Base-by-base conservation (phyloP, 2,888 invertebrate genomes). In the Nasonia oneida region DNA sequence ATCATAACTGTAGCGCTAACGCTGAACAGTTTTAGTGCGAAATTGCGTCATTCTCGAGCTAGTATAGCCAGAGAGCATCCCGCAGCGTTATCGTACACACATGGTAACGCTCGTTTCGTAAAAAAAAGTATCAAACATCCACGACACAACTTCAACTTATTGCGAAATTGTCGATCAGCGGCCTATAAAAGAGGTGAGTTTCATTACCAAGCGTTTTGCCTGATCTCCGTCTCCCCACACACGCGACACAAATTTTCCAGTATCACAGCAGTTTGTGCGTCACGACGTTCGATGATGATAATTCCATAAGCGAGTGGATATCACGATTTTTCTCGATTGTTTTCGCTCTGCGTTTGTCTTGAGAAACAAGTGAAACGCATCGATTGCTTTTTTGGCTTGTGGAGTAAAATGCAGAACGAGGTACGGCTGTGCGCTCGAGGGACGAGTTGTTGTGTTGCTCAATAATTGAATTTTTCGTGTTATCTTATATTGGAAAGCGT, bases 21-120 rank as follows among this genome's bases (percentile, higher is more conserved):
- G 33, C 61, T 81, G 67, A 82, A 42, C n/a, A 75, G 37, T 80
- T 80, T 83, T 14, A 67, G 50, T 18, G 29, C 39, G 42, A 53
- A 71, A 86, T 86, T 86, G 86, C 86, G 86, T 86, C 86, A 86
- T 86, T 86, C 80, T 76, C 67, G 73, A 85, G 33, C 73, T 77
- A 64, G 50, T 61, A 50, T 47, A 50, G 50, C 50, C 50, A 50
- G 50, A 50, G 14, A 79, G 47, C 57, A 33, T 57, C 47, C 81
- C 71, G 83, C 71, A 75, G 79, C 71, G 75, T 83, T 83, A 80
- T 86, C 77, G 75, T 76, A 33, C 42, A 86, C 76, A 83, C 80
- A 80, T 76, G 76, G 70, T 80, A 80, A 76, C 47, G 50, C 74
- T 83, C 80, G 71, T 76, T 70, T 79, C 61, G 57, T 83, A 74